Conservation (phyloP, 2,888 invertebrate species). For the Vanessa cardui region DNA sequence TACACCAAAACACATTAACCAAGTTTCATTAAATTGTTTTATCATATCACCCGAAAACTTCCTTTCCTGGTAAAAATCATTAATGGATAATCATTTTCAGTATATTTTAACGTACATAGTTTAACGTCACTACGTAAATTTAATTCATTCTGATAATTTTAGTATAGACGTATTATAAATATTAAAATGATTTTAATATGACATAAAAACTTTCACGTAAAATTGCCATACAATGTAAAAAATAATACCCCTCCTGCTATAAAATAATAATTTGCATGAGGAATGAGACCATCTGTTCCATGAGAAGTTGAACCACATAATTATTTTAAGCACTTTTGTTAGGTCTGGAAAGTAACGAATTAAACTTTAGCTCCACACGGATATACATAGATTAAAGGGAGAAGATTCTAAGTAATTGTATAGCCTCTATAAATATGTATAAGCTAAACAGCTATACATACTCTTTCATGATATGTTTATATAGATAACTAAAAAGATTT, state of each 20-base stretch:
- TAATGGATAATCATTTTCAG: too few relatives aligned
- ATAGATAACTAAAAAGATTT: too few relatives aligned
- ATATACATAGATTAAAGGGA: background rate
- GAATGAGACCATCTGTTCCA: conserved; percentile 39
- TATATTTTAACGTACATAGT: too few relatives aligned
- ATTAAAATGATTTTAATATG: background rate
- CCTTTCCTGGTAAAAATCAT: too few relatives aligned
- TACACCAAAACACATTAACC: too few relatives aligned
- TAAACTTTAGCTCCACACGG: background rate
- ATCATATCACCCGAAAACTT: too few relatives aligned
- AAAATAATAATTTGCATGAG: conserved; percentile 43
- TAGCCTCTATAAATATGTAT: too few relatives aligned
- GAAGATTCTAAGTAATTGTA: too few relatives aligned
- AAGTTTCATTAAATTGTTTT: too few relatives aligned
- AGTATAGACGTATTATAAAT: background rate
- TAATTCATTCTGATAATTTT: background rate
- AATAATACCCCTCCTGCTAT: conserved; percentile 25
- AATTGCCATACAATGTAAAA: conserved; percentile 4
- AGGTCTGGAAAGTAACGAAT: conserved; percentile 7
- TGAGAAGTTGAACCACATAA: conserved; percentile 34
- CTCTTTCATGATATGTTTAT: too few relatives aligned
- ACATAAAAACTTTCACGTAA: conserved; percentile 3
- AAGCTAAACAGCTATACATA: too few relatives aligned
- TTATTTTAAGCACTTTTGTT: conserved; percentile 22
- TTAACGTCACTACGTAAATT: too few relatives aligned